Percentiles rank a stretch among this genome's conserved stretches.
phyloP scores from a whole-genome alignment of 1,140 invertebrate species.

The Bombus ignitus region DNA sequence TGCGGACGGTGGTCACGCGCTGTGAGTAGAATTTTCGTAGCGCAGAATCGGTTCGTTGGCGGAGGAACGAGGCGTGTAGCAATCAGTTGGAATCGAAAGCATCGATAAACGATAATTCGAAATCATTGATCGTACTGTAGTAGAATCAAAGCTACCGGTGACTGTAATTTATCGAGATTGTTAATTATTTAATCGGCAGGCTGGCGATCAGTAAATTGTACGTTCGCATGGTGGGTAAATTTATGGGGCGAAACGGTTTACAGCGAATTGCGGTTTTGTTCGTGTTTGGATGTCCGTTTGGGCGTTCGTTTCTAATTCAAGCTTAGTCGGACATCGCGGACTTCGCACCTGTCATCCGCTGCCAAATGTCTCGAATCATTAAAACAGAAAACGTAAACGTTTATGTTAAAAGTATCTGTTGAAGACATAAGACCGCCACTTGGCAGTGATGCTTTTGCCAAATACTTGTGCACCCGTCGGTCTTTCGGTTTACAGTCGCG shows the following conservation, averaged over 20 bases:
- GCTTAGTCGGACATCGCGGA: constrained; percentile 24
- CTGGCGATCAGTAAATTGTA: neutral
- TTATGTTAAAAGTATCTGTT: constrained; percentile 55
- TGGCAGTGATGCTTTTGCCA: constrained; percentile 44
- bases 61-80: neutral
- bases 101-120: constrained; percentile 7
- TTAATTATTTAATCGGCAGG: constrained; percentile 52
- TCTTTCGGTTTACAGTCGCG: constrained; percentile 2
- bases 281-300: constrained; percentile 26
- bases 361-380: constrained; percentile 66
- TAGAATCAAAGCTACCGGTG: too few species aligned
- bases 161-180: constrained; percentile 27
- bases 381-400: constrained; percentile 58
- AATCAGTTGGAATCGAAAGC: neutral
- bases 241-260: constrained; percentile 37
- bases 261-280: constrained; percentile 18
- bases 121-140: neutral
- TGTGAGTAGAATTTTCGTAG: constrained; percentile 2
- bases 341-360: constrained; percentile 63
- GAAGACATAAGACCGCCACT: constrained; percentile 36
- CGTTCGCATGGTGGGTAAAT: constrained; percentile 19
- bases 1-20: too few species aligned
- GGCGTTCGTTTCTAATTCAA: constrained; percentile 52
- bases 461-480: constrained; percentile 21
- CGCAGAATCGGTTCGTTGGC: neutral